Evolutionary conservation across 2,888 invertebrate species (phyloP), one percentile per base, ranked within the genome.

Genomic region (Acronicta psi): DNA sequence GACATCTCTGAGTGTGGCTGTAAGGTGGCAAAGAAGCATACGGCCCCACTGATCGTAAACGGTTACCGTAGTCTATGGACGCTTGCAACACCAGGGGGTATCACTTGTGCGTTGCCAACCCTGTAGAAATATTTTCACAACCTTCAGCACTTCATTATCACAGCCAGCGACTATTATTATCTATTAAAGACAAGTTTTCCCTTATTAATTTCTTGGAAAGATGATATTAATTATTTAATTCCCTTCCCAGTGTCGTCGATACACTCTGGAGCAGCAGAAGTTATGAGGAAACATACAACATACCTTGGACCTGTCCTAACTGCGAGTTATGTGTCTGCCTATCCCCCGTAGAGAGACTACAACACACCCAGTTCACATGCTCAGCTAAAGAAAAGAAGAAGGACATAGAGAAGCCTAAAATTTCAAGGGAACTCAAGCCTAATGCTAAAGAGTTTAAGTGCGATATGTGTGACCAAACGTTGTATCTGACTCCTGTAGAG

Each of bases 401-500:
- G 61, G 76, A 83, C 73, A 86, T 79, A 76, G 91, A 87, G 45
- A 75, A 79, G 10, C 73, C 80, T 0, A 84, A 79, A 59, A 66
- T 70, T 57, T 66, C 66, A 72, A 84, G 77, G 74, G 84, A 89
- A 77, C 89, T 81, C 67, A 87, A 86, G 81, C 91, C 95, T 53
- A 96, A 96, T 82, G 92, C 95, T 0, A 95, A 95, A 84, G 90
- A 94, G 41, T 98, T 96, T 89, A 95, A 95, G 72, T 99, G 99
- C 85, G 92, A 95, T 10, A 94, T 87, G 73, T 99, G 99, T 88
- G 91, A 95, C 2, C 92, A 96, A 73, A 95, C 94, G 6, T 87
- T 98, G 57, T 94, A 95, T 77, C 90, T 98, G 69, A 97, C 97
- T 11, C 96, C 97, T 5, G 96, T 97, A 18, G 98, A 99, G 85